These are phyloP conservation scores for Pseudomyrmex cubaensis DNA, from an alignment of 1,140 invertebrate species.

Conservation along the genomic window DNA sequence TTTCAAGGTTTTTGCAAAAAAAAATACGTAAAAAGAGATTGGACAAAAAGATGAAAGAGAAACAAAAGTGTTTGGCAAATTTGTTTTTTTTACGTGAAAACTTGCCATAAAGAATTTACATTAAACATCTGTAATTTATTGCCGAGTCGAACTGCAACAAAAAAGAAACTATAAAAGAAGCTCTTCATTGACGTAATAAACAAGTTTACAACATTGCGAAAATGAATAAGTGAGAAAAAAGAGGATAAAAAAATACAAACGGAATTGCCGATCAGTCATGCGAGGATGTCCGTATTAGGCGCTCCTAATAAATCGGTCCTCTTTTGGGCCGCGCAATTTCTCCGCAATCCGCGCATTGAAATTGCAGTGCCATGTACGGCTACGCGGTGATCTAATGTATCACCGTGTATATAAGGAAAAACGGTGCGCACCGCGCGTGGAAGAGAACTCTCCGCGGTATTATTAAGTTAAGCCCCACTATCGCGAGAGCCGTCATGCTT, in stretches of 20 bases:
- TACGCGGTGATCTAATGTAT: slow-evolving; percentile 34
- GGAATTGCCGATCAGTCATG: slow-evolving; percentile 26
- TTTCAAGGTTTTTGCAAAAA: too few relatives aligned
- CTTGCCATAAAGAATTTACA: too few relatives aligned
- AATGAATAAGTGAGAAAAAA: neutral
- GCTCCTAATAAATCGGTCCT: slow-evolving; percentile 49
- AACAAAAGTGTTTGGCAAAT: too few relatives aligned
- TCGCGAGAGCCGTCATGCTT: slow-evolving; percentile 80
- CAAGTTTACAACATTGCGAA: too few relatives aligned
- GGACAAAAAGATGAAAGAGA: too few relatives aligned
- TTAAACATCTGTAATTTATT: too few relatives aligned
- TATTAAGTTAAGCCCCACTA: slow-evolving; percentile 60
- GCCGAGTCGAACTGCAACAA: too few relatives aligned
- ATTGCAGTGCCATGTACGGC: slow-evolving; percentile 46
- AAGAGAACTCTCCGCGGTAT: slow-evolving; percentile 1
- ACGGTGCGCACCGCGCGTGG: neutral
- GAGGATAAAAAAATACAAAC: slow-evolving; percentile 6
- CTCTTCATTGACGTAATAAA: too few relatives aligned
- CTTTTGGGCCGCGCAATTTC: slow-evolving; percentile 39
- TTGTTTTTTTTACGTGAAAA: too few relatives aligned
- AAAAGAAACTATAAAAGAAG: too few relatives aligned
- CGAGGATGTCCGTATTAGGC: slow-evolving; percentile 30
- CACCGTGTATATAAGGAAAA: slow-evolving; percentile 60
- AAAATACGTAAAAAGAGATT: too few relatives aligned
- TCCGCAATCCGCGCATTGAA: slow-evolving; percentile 45